A percentile compares a stretch with the other conserved stretches of the same genome.
phyloP scores from a whole-genome alignment of 2,113 vertebrate species.

The Furnarius figulus region DNA sequence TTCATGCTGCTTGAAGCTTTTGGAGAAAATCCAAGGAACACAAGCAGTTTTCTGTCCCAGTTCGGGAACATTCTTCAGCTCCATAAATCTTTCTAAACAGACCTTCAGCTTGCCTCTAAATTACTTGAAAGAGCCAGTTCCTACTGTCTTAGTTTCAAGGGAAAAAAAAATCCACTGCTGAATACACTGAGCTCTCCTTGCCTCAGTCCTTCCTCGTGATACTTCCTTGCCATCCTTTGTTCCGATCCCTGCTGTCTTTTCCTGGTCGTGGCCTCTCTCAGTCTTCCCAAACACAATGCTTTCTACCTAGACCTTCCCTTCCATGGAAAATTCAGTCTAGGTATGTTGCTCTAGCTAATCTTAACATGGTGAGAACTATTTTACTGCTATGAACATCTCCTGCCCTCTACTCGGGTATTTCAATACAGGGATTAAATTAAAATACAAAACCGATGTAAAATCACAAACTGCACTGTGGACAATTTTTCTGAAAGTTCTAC shows the following conservation, averaged over 20 bases:
- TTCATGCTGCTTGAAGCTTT: conserved; percentile 11
- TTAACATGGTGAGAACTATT: background rate
- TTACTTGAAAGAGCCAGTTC: background rate
- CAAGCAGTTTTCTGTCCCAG: background rate
- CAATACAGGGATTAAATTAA: background rate
- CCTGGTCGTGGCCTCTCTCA: background rate
- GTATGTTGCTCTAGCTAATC: background rate
- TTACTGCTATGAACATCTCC: background rate
- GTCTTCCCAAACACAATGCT: background rate
- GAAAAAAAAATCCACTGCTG: background rate
- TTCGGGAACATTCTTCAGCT: conserved; percentile 5
- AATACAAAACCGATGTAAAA: background rate
- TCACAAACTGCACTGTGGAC: background rate
- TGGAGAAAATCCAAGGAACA: conserved; percentile 35
- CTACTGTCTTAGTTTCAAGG: background rate
- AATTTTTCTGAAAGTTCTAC: background rate
- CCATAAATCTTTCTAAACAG: background rate
- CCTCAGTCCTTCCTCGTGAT: background rate
- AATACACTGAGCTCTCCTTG: background rate
- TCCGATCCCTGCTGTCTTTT: background rate
- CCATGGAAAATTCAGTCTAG: background rate
- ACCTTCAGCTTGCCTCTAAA: background rate
- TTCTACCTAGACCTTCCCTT: background rate
- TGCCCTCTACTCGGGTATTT: background rate
- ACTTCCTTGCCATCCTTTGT: background rate